phyloP scores from a whole-genome alignment of 2,888 invertebrate species.

The Drosophila colorata region DNA sequence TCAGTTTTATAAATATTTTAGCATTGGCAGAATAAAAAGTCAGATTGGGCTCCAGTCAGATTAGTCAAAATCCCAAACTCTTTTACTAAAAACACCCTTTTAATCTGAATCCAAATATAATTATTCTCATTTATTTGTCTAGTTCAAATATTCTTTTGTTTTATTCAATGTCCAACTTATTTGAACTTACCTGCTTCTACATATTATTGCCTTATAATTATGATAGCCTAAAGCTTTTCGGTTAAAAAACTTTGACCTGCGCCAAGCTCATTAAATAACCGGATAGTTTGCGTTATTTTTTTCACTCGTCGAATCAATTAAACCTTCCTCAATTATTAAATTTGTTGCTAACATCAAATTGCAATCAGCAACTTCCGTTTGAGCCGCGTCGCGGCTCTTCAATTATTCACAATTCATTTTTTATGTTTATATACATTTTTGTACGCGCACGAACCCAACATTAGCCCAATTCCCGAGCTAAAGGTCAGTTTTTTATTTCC shows the following conservation, averaged over 20 bases:
- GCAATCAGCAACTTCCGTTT: conserved; percentile 50
- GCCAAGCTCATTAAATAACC: conserved; percentile 20
- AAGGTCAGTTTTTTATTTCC: conserved; percentile 23
- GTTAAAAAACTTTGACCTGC: neutral
- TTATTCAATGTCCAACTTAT: neutral
- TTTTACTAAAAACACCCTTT: too few species aligned
- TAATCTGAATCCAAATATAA: too few species aligned
- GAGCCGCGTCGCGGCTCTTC: conserved; percentile 5
- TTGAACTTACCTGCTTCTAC: neutral
- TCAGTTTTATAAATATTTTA: too few species aligned
- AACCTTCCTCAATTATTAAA: conserved; percentile 48
- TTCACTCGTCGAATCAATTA: conserved; percentile 55
- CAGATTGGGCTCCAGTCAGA: too few species aligned
- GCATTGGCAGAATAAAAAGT: too few species aligned
- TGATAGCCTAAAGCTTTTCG: conserved; percentile 17
- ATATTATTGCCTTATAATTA: conserved; percentile 13
- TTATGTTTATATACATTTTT: conserved; percentile 3
- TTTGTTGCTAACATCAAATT: conserved; percentile 49
- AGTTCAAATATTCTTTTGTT: neutral
- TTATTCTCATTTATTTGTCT: neutral
- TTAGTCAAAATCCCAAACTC: too few species aligned
- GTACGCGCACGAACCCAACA: conserved; percentile 34
- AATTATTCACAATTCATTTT: conserved; percentile 53
- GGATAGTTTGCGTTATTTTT: conserved; percentile 27
- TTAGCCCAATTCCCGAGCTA: conserved; percentile 46